Base-by-base conservation (phyloP, 2,888 invertebrate species). In the Hemicrepidius hirtus region DNA sequence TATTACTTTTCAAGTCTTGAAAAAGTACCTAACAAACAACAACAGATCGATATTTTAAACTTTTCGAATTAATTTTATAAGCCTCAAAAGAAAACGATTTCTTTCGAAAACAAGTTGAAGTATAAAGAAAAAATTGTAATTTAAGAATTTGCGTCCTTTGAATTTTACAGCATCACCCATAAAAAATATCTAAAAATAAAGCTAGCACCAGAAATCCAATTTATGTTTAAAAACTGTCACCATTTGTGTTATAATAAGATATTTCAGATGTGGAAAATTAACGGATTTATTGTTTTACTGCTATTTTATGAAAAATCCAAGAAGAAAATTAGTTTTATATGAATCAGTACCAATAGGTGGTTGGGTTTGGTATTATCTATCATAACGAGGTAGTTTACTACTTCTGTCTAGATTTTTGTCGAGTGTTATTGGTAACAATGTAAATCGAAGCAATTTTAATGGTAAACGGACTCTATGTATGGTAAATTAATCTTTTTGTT, bases 401-500 rank as follows among this genome's bases (percentile, higher is more conserved):
- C n/a, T n/a, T n/a, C n/a, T n/a, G n/a, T n/a, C n/a, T 6, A 32
- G 7, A 6, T 2, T 9, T 32, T 32, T 32, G 32, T 32, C 9
- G 9, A 32, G 7, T 32, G 9, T 9, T 9, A 6, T 9, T 32
- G 12, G 20, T 49, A 49, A 49, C 20, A 13, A 35, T 3, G 18
- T 32, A 57, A 32, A 57, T 7, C 13, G 10, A 16, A 20, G 1
- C 5, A 21, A 12, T 13, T n/a, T 24, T 21, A n/a, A 28, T 53
- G 32, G 13, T 53, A 13, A 21, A 53, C 12, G 4, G 28, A 7
- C 37, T 18, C 16, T 35, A 46, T 12, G 63, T 63, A 49, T 49
- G 40, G 12, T 24, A 60, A 63, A 24, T 46, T 13, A 20, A 20
- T 7, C 40, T 50, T 72, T 72, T 68, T 72, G 67, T 67, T 44